Evolutionary conservation across 2,113 vertebrate genomes (phyloP).

Genomic region (Atherinomorus stipes): DNA sequence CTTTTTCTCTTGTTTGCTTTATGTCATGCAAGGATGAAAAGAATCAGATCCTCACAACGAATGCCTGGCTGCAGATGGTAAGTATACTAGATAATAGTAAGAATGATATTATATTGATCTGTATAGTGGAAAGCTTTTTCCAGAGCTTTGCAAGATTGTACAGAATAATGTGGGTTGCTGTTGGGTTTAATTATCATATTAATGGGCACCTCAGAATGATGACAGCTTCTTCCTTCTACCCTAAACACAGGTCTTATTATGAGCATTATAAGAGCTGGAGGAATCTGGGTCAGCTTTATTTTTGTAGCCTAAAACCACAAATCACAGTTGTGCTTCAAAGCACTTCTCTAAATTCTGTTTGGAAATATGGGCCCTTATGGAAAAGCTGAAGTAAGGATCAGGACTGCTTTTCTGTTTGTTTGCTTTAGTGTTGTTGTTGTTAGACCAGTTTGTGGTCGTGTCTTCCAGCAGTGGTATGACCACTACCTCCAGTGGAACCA

Average conservation of each 20-base stretch:
- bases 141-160: not conserved
- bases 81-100: constrained; percentile 53
- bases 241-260: not conserved
- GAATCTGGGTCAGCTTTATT: constrained; percentile 19
- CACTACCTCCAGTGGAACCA: constrained; percentile 87
- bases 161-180: constrained; percentile 7
- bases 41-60: constrained; percentile 86
- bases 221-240: constrained; percentile 5
- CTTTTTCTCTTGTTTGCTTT: constrained; percentile 12
- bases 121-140: not conserved
- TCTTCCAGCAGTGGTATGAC: constrained; percentile 84
- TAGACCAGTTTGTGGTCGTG: constrained; percentile 29
- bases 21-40: constrained; percentile 82
- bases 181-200: constrained; percentile 8
- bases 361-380: not conserved
- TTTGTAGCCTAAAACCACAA: constrained; percentile 6
- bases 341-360: constrained; percentile 4
- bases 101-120: constrained; percentile 47
- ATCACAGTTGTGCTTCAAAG: not conserved
- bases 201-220: not conserved
- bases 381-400: too few species aligned
- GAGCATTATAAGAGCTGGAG: not conserved
- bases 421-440: too few species aligned
- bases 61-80: constrained; percentile 88
- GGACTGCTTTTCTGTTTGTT: too few species aligned